These are phyloP conservation scores for Nomada hirtipes DNA, from an alignment of 2,888 invertebrate genomes.

Conservation along the genomic window DNA sequence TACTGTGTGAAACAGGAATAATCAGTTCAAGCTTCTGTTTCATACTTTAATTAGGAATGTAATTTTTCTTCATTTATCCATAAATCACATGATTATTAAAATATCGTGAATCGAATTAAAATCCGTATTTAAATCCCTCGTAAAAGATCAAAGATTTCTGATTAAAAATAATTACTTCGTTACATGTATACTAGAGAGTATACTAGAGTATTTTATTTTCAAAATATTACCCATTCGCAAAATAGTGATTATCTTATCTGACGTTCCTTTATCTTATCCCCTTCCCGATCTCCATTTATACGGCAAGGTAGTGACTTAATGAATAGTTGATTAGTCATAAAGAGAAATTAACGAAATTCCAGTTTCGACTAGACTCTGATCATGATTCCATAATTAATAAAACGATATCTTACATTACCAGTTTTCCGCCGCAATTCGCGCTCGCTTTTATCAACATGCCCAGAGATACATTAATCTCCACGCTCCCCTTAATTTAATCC, in stretches of 20 bases:
- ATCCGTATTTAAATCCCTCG: no score
- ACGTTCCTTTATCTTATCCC: not conserved
- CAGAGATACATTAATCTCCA: not conserved
- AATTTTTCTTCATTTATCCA: no score
- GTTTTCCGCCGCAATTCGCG: not conserved
- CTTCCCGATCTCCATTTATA: not conserved
- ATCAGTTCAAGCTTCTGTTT: no score
- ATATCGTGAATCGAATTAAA: no score
- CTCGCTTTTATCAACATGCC: not conserved
- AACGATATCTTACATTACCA: not conserved
- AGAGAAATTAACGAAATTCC: not conserved
- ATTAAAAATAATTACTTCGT: no score
- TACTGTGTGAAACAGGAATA: no score
- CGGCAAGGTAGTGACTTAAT: not conserved
- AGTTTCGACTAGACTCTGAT: not conserved
- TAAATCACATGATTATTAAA: no score
- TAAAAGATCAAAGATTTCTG: no score
- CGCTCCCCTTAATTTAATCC: not conserved
- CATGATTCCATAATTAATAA: not conserved
- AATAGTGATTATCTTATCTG: not conserved
- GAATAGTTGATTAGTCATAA: not conserved
- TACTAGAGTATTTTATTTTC: no score
- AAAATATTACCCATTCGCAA: no score
- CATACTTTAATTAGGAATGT: no score
- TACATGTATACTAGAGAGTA: no score